A percentile compares a stretch with the other conserved stretches of the same genome.
Evolutionary conservation across 2,888 invertebrate species (phyloP).

Genomic region (Pollenia griseotomentosa): DNA sequence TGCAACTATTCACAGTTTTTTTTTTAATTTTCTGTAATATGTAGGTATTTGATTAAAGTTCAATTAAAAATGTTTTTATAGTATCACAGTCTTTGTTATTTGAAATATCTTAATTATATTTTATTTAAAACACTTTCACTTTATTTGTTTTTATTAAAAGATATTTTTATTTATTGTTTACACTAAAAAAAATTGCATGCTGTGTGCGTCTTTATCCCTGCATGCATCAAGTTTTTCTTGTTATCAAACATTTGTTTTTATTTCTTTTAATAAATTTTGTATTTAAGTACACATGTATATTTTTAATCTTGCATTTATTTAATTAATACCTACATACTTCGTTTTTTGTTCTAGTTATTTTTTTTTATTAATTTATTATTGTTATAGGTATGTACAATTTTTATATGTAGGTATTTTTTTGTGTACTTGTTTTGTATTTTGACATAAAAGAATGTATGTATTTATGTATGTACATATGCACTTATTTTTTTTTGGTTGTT

Average conservation of each 20-base stretch:
- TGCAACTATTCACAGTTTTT: neutral
- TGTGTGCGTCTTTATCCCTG: neutral
- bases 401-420: too few relatives aligned
- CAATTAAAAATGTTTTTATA: neutral
- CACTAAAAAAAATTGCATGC: neutral
- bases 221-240: neutral
- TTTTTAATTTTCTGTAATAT: neutral
- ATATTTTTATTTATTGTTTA: slow-evolving; percentile 18
- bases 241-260: neutral
- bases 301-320: neutral
- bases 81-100: neutral
- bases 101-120: neutral
- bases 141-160: neutral
- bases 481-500: neutral
- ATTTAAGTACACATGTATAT: neutral
- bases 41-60: slow-evolving; percentile 1
- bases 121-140: slow-evolving; percentile 17
- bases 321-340: neutral
- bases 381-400: neutral
- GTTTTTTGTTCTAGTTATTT: neutral
- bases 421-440: too few relatives aligned
- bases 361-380: neutral
- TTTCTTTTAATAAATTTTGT: neutral
- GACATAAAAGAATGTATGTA: too few relatives aligned
- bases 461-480: neutral